Percentiles rank a stretch among this genome's conserved stretches.
Evolutionary conservation across 2,797 vertebrate genomes (phyloP).

Genomic region (Numenius phaeopus): DNA sequence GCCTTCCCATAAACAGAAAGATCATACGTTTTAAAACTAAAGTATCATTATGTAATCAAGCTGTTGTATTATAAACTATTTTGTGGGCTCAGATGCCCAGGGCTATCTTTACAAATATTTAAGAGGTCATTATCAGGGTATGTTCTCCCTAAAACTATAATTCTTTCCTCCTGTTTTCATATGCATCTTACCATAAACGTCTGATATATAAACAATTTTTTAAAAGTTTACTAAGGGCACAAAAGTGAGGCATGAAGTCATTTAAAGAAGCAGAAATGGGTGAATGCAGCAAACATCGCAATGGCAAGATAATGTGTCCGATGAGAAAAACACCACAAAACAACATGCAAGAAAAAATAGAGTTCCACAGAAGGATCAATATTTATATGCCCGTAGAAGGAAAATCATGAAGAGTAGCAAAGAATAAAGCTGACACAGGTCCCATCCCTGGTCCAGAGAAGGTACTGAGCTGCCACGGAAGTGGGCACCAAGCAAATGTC

Average conservation of each 20-base stretch:
- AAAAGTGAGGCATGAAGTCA: background rate
- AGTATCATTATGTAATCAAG: conserved; percentile 77
- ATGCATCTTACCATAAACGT: conserved; percentile 58
- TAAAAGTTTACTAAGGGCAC: background rate
- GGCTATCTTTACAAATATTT: conserved; percentile 76
- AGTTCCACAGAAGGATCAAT: background rate
- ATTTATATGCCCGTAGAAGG: background rate
- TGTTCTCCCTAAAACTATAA: conserved; percentile 66
- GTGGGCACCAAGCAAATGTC: background rate
- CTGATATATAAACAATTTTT: conserved; percentile 49
- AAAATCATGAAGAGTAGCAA: background rate
- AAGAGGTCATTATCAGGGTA: conserved; percentile 71
- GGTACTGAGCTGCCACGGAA: background rate
- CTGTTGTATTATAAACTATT: conserved; percentile 76
- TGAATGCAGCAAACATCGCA: background rate
- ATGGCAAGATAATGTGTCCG: background rate
- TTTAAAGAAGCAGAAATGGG: background rate
- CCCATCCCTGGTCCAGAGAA: background rate
- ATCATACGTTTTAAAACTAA: conserved; percentile 72
- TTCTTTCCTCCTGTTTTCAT: conserved; percentile 66
- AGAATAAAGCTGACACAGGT: background rate
- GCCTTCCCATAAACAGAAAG: conserved; percentile 74
- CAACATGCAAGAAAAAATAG: background rate
- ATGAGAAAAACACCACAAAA: background rate
- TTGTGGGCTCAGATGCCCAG: conserved; percentile 72